Evolutionary conservation across 2,888 invertebrate species (phyloP), one percentile per base, ranked within the genome.

Genomic region (Smittia sp.): DNA sequence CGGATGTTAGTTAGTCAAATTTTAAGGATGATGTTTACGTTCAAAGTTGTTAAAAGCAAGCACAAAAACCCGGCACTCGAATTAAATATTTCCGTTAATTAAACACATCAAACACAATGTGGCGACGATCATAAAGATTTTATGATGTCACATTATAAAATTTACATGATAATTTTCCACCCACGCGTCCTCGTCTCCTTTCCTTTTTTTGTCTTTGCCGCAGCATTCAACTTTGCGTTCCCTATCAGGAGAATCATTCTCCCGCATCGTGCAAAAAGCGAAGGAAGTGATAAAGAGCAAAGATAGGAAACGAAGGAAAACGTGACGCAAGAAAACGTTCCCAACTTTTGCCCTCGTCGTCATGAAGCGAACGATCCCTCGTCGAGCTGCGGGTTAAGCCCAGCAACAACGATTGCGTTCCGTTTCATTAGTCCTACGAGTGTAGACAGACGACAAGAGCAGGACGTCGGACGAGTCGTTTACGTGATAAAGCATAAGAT

Each of bases 21-120:
- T 46, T 68, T 20, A 22, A 41, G n/a, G 46, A 68, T 68, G 68
- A 68, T 68, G 68, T 68, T 68, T 24, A 68, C 68, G 41, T 46
- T 66, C 32, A 32, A 32, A 13, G 27, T 46, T n/a, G 46, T 46
- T 46, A 15, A 32, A 46, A 46, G 46, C 46, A 46, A 46, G 15
- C 46, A 46, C 15, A 15, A 46, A 46, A 46, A 15, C 46, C 15
- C 15, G 46, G 11, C 46, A 32, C 15, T 46, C 11, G 22, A 62
- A 22, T 62, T 62, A 22, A 22, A 62, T 46, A 46, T 46, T 46
- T 46, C 46, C 46, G 46, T 46, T 15, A 46, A 46, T 46, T 46
- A 46, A 46, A 46, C 46, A 46, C 46, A 46, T 46, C 46, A 11
- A 46, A 46, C 46, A 46, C n/a, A 46, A 46, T n/a, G 46, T 46